Evolutionary conservation across 2,888 invertebrate species (phyloP).

Genomic region (Drosophila gaucha): DNA sequence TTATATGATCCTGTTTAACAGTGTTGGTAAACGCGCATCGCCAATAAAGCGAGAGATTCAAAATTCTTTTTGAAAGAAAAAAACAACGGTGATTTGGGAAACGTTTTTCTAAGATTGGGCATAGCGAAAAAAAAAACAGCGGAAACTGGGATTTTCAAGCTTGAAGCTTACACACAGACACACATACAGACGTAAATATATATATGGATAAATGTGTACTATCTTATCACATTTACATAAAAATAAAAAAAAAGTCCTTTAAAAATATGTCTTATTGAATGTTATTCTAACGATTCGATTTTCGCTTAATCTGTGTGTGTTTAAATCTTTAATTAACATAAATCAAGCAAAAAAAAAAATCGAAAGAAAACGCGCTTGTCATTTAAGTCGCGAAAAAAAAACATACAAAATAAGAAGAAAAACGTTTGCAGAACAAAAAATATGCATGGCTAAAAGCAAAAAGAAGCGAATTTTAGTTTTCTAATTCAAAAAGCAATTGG

Average conservation of each 20-base stretch:
- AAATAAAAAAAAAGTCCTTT: constrained; percentile 33
- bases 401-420: constrained; percentile 8
- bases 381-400: constrained; percentile 23
- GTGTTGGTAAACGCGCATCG: constrained; percentile 33
- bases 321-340: constrained; percentile 40
- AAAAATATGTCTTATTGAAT: constrained; percentile 38
- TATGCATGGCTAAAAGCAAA: constrained; percentile 5
- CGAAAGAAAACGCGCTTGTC: constrained; percentile 14
- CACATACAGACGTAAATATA: background rate
- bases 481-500: background rate
- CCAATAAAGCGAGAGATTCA: constrained; percentile 37
- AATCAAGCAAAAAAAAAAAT: constrained; percentile 24
- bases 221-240: constrained; percentile 31
- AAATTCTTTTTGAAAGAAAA: constrained; percentile 73
- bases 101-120: constrained; percentile 50
- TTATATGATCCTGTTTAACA: constrained; percentile 35
- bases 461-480: background rate
- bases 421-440: constrained; percentile 19
- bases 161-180: constrained; percentile 64
- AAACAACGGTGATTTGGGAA: constrained; percentile 64
- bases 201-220: constrained; percentile 36
- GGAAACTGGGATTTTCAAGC: constrained; percentile 74
- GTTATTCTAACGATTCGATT: constrained; percentile 50
- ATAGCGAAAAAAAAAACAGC: constrained; percentile 44
- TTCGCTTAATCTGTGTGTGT: constrained; percentile 58